phyloP scores from a whole-genome alignment of 2,888 invertebrate species.

The Monoplex corrugatus region DNA sequence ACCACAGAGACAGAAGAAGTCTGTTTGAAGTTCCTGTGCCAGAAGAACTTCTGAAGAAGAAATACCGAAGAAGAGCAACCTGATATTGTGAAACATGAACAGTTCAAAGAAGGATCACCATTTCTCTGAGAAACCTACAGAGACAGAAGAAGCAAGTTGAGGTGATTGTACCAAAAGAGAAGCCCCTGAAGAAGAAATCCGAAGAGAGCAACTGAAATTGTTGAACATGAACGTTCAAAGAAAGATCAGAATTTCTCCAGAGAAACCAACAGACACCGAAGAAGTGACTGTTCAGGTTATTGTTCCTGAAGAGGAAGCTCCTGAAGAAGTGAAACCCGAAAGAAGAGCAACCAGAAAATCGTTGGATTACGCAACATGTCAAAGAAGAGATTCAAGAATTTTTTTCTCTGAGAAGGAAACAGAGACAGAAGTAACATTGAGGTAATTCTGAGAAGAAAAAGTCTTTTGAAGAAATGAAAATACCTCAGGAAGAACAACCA shows the following conservation, averaged over 20 bases:
- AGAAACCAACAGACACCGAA: slow-evolving; percentile 16
- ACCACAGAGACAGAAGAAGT: too few relatives aligned
- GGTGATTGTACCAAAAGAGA: slow-evolving; percentile 25
- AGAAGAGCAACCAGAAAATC: slow-evolving; percentile 5
- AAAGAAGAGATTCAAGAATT: too few relatives aligned
- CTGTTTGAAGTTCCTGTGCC: too few relatives aligned
- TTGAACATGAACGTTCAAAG: slow-evolving; percentile 32
- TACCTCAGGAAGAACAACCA: background rate
- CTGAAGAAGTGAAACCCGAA: slow-evolving; percentile 10
- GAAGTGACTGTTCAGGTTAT: slow-evolving; percentile 17
- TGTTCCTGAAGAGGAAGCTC: slow-evolving; percentile 9
- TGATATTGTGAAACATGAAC: slow-evolving; percentile 44
- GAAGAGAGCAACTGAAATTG: slow-evolving; percentile 18
- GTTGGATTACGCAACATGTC: too few relatives aligned
- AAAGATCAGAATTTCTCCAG: slow-evolving; percentile 42
- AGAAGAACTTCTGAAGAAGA: too few relatives aligned
- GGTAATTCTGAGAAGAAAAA: background rate
- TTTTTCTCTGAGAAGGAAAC: too few relatives aligned
- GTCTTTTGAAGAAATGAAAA: background rate
- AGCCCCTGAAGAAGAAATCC: background rate
- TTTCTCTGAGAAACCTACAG: slow-evolving; percentile 14
- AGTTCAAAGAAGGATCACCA: slow-evolving; percentile 41
- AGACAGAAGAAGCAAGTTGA: slow-evolving; percentile 32
- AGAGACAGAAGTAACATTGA: too few relatives aligned
- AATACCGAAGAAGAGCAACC: slow-evolving; percentile 46